These are phyloP conservation scores for Cisticola juncidis DNA, from an alignment of 2,113 vertebrate genomes.

Conservation along the genomic window DNA sequence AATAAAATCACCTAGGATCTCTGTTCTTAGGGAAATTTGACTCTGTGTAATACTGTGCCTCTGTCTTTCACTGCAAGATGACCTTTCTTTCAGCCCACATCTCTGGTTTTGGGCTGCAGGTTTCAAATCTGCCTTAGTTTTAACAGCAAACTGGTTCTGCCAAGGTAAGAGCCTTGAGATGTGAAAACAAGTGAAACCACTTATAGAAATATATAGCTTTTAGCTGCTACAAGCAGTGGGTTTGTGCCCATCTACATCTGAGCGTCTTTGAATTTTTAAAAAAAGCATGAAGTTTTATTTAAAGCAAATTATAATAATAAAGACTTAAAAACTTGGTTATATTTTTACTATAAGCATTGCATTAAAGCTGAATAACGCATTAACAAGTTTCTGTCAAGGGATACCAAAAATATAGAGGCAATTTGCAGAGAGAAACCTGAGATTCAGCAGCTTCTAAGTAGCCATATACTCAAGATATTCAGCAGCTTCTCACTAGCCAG, in stretches of 20 bases:
- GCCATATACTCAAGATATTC: neutral
- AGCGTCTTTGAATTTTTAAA: neutral
- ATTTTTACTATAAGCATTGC: neutral
- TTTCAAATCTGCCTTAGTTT: neutral
- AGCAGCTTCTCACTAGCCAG: neutral
- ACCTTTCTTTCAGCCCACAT: neutral
- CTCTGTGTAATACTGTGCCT: neutral
- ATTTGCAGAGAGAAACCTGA: neutral
- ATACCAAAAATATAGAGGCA: neutral
- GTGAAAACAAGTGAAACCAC: neutral
- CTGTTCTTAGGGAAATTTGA: neutral
- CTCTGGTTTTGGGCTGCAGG: neutral
- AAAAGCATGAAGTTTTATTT: neutral
- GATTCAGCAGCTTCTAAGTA: neutral
- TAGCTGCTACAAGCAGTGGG: neutral
- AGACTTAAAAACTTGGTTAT: neutral
- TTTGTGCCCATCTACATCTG: neutral
- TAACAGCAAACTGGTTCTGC: neutral
- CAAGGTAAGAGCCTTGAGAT: neutral
- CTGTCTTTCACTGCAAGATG: neutral
- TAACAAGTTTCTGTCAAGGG: neutral
- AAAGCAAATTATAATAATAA: neutral
- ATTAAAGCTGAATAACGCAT: neutral
- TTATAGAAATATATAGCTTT: neutral
- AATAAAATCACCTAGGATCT: neutral